Evolutionary conservation across 2,113 vertebrate genomes (phyloP), one percentile per base, ranked within the genome.

Genomic region (Erythrocebus patas): DNA sequence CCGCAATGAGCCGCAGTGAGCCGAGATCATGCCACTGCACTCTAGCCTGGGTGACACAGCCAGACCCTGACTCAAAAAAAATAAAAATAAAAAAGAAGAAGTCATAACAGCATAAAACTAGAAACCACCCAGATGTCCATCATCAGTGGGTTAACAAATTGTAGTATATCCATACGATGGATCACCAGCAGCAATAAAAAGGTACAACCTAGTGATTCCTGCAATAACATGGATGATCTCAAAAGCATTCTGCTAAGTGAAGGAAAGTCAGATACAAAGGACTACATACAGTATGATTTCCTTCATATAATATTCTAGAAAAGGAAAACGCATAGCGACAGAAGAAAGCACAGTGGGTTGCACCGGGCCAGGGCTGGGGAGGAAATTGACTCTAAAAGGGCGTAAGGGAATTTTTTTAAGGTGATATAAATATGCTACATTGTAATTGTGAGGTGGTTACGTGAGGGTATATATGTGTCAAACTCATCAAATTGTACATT

Each of bases 181-280:
- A 32, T 27, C 23, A 14, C 45, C 76, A 50, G 25, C 45, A 81
- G 22, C 55, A 32, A 50, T 4, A 20, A 68, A 50, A 83, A 66
- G 32, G 64, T 86, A 45, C 22, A 52, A 66, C 48, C 16, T 2
- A 30, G 27, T 32, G 8, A 32, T 59, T 75, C 35, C 45, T 43
- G 20, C 38, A 66, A 30, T 2, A 40, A 20, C 6, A 0, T 22
- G 50, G 50, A 23, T 25, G 30, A 76, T 57, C 64, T 84, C 61
- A 68, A 66, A 97, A 76, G 12, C 50, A 32, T 30, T 48, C 23
- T 1, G 30, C n/a, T 64, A 25, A 86, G n/a, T 35, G 48, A 78
- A 84, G 61, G 82, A 89, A 91, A 84, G 45, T 25, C 87, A 48
- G 78, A 48, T 32, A 52, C 59, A 45, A 52, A 83, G 70, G 40